These are phyloP conservation scores for Aphelinus atriplicis DNA, from an alignment of 1,140 invertebrate species.

Conservation along the genomic window DNA sequence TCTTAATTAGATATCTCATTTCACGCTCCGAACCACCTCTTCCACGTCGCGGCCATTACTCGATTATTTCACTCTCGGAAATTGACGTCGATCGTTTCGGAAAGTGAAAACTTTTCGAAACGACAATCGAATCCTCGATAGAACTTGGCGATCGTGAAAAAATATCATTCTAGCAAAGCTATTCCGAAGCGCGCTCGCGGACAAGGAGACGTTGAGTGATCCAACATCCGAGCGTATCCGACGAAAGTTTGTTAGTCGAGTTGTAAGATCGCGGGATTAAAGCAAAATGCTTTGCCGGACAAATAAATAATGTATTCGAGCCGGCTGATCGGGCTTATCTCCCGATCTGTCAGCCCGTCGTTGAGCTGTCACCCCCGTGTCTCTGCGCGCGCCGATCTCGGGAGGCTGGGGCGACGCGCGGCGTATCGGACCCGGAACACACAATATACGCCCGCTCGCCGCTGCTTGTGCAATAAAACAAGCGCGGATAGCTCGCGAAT, in stretches of 20 bases:
- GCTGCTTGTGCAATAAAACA: constrained; percentile 35
- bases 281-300: background rate
- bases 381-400: constrained; percentile 9
- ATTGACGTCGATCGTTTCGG: too few relatives aligned
- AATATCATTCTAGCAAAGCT: background rate
- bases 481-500: constrained; percentile 8
- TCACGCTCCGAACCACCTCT: too few relatives aligned
- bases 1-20: too few relatives aligned
- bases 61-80: too few relatives aligned
- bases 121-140: too few relatives aligned
- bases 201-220: too few relatives aligned
- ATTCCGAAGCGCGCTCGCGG: background rate
- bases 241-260: too few relatives aligned
- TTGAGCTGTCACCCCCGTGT: constrained; percentile 15
- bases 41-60: too few relatives aligned
- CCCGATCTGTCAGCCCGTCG: constrained; percentile 5
- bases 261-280: too few relatives aligned
- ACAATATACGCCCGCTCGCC: constrained; percentile 13
- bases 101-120: too few relatives aligned
- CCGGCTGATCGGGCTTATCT: constrained; percentile 5
- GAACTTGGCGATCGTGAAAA: background rate
- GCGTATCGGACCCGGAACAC: background rate
- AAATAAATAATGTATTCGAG: constrained; percentile 16
- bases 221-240: too few relatives aligned
- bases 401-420: constrained; percentile 3